A percentile compares a stretch with the other conserved stretches of the same genome.
Evolutionary conservation across 2,113 vertebrate genomes (phyloP).

Genomic region (Phalacrocorax carbo): DNA sequence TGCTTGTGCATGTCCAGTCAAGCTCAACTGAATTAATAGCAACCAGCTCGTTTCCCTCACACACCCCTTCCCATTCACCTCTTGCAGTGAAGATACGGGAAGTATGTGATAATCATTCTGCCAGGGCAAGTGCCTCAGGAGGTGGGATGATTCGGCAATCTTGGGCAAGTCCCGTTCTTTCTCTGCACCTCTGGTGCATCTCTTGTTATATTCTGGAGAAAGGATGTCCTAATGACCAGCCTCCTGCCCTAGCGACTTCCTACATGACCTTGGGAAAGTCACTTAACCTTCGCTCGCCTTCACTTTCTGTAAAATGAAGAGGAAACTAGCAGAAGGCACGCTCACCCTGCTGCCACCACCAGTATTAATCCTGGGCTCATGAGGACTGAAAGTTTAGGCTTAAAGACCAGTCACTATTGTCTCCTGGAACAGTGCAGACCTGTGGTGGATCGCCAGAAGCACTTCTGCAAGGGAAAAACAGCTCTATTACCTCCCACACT

Average conservation of each 20-base stretch:
- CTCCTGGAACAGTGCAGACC: not conserved
- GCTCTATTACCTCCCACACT: not conserved
- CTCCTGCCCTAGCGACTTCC: not conserved
- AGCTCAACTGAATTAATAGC: conserved; percentile 53
- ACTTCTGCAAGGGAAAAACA: not conserved
- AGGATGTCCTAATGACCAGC: conserved; percentile 18
- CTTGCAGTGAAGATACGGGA: not conserved
- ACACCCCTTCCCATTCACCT: conserved; percentile 55
- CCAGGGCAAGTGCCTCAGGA: not conserved
- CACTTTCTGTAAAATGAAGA: not conserved
- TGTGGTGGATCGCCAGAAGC: not conserved
- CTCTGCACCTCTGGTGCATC: not conserved
- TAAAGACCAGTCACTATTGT: not conserved
- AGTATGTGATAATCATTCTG: not conserved
- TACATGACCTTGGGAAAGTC: conserved; percentile 7
- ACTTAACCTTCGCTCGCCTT: not conserved
- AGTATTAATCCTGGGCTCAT: not conserved
- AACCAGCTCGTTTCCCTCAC: conserved; percentile 18
- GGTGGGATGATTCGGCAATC: not conserved
- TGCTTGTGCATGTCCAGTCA: conserved; percentile 65
- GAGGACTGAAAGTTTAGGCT: not conserved
- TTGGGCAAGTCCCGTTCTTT: not conserved
- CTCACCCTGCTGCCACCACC: not conserved
- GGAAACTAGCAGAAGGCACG: not conserved
- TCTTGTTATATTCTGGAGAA: not conserved